Base-by-base conservation (phyloP, 2,888 invertebrate species). In the Dione vanillae region DNA sequence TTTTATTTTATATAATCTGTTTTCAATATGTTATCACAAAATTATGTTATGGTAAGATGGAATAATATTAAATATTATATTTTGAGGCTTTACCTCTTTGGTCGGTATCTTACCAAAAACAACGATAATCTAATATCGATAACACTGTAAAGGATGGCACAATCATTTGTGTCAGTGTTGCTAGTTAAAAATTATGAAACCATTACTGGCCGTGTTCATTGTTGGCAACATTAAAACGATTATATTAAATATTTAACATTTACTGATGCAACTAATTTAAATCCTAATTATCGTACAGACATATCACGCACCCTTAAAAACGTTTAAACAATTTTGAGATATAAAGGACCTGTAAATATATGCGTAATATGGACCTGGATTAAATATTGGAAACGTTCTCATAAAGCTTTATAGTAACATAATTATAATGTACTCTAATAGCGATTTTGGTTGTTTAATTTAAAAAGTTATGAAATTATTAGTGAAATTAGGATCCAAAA, bases 171-270 rank as follows among this genome's bases (percentile, higher is more conserved):
- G 88, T 88, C 85, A 80, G 76, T 78, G 75, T 76, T 77, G 69
- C 70, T 76, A 76, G 65, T 78, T 75, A 79, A 78, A 78, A 61
- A 73, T 75, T 75, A 75, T 78, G 76, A 75, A 82, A 84, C 84
- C 81, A 82, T 81, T 86, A 89, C 86, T 88, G 89, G 85, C 88
- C 87, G 76, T 80, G 83, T 76, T 80, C 79, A 70, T 83, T 78
- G 82, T 85, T 86, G 87, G 86, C 86, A 86, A 85, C 83, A 76
- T 82, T 73, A 78, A 81, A 79, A 79, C 77, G 77, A 77, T 75
- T 71, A 70, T 69, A 72, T 68, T 71, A 66, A 51, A 74, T 67
- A 70, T 77, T 74, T 75, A 68, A 45, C 62, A 35, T 68, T 41
- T 62, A 68, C 16, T 62, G 83, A 80, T 83, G 80, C 80, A 82